Conservation (phyloP, 2,113 vertebrate genomes). For the Tachycineta bicolor region DNA sequence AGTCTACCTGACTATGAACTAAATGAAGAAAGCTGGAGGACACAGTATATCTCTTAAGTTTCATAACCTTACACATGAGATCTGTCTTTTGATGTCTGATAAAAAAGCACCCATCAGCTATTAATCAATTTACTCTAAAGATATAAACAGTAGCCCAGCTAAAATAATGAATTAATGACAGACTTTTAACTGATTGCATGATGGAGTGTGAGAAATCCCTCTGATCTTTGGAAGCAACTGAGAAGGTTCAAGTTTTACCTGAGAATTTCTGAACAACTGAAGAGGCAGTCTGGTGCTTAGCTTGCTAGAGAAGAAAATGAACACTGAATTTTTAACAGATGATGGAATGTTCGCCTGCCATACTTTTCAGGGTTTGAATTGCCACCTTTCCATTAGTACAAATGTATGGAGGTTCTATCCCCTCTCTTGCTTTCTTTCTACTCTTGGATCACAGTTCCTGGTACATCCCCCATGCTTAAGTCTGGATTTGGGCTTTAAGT, state of each 20-base stretch:
- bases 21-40: background rate
- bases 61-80: background rate
- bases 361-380: background rate
- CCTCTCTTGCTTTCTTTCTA: background rate
- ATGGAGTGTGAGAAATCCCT: background rate
- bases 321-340: background rate
- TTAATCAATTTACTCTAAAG: background rate
- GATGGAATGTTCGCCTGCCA: background rate
- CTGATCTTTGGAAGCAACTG: background rate
- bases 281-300: background rate
- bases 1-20: background rate
- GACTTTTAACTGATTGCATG: background rate
- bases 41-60: background rate
- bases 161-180: background rate
- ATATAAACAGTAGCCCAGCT: background rate
- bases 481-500: background rate
- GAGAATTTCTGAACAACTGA: background rate
- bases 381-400: background rate
- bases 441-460: background rate
- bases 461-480: background rate
- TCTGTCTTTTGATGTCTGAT: background rate
- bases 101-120: background rate
- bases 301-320: background rate
- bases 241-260: background rate
- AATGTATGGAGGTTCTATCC: background rate